Percentiles rank a stretch among this genome's conserved stretches.
Evolutionary conservation across 2,797 vertebrate species (phyloP).

Genomic region (Gallinago nigripennis): DNA sequence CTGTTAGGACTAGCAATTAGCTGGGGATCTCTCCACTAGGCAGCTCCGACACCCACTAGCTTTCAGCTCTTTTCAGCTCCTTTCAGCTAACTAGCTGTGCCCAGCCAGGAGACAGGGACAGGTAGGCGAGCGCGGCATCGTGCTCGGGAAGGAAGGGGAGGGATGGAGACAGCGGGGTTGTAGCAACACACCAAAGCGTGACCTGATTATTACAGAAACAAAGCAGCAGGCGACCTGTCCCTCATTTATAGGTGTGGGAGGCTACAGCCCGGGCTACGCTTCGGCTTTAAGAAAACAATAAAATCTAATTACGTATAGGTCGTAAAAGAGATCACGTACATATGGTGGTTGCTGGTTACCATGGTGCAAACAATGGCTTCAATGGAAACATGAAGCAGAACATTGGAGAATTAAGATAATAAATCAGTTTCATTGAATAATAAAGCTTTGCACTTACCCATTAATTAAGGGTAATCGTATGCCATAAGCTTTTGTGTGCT

Average conservation of each 20-base stretch:
- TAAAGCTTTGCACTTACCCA: conserved; percentile 74
- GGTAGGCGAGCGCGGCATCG: conserved; percentile 39
- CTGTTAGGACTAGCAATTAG: conserved; percentile 84
- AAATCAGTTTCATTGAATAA: conserved; percentile 80
- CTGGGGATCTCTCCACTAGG: conserved; percentile 73
- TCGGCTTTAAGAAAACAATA: conserved; percentile 74
- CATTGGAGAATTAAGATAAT: conserved; percentile 77
- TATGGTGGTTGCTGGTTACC: conserved; percentile 72
- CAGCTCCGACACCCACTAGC: conserved; percentile 77
- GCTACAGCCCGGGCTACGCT: conserved; percentile 5
- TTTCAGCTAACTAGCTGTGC: conserved; percentile 72
- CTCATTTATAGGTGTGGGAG: not conserved
- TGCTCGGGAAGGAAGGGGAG: not conserved
- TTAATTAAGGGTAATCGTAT: conserved; percentile 81
- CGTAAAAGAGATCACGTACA: conserved; percentile 69
- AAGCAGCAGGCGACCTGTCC: not conserved
- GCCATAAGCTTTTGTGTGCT: conserved; percentile 76
- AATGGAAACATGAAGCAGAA: conserved; percentile 73
- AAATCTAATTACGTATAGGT: conserved; percentile 79
- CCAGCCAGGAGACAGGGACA: conserved; percentile 69
- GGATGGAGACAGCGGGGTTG: not conserved
- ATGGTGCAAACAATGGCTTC: conserved; percentile 72
- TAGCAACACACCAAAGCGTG: not conserved
- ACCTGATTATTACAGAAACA: not conserved
- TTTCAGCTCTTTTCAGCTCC: conserved; percentile 74